These are phyloP conservation scores for Morpho achilles DNA, from an alignment of 2,888 invertebrate species.

Conservation along the genomic window DNA sequence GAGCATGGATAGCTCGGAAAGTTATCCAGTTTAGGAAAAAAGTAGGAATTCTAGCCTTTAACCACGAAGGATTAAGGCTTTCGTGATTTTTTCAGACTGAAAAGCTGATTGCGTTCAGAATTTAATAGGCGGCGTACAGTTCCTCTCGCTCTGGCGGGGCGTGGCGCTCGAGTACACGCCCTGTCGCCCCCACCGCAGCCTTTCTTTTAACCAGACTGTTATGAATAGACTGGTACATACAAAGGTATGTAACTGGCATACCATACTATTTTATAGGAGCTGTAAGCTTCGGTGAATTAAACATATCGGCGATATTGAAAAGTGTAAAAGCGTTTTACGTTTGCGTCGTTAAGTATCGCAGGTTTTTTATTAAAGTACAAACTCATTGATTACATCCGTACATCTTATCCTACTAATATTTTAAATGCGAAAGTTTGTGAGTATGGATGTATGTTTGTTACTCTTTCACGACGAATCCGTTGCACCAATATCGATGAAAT, in stretches of 20 bases:
- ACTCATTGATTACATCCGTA: no score
- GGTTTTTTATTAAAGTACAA: neutral
- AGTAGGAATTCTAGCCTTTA: constrained; percentile 42
- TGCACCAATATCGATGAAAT: no score
- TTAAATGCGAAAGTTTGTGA: no score
- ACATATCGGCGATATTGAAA: constrained; percentile 8
- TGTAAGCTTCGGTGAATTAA: constrained; percentile 11
- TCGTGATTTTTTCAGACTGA: constrained; percentile 26
- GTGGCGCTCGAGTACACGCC: constrained; percentile 61
- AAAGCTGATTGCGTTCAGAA: constrained; percentile 39
- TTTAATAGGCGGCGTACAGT: constrained; percentile 58
- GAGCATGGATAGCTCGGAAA: constrained; percentile 46
- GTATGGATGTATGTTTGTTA: no score
- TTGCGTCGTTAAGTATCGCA: neutral
- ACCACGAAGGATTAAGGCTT: constrained; percentile 25
- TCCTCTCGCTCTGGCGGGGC: constrained; percentile 63
- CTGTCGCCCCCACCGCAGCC: constrained; percentile 36
- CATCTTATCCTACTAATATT: no score
- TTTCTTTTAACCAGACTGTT: constrained; percentile 29
- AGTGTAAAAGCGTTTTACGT: neutral
- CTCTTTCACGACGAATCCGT: no score
- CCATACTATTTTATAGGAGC: constrained; percentile 7
- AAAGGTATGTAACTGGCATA: constrained; percentile 19
- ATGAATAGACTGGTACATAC: constrained; percentile 26
- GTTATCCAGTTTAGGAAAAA: no score